Base-by-base conservation (phyloP, 2,888 invertebrate genomes). In the Ceraclea dissimilis region DNA sequence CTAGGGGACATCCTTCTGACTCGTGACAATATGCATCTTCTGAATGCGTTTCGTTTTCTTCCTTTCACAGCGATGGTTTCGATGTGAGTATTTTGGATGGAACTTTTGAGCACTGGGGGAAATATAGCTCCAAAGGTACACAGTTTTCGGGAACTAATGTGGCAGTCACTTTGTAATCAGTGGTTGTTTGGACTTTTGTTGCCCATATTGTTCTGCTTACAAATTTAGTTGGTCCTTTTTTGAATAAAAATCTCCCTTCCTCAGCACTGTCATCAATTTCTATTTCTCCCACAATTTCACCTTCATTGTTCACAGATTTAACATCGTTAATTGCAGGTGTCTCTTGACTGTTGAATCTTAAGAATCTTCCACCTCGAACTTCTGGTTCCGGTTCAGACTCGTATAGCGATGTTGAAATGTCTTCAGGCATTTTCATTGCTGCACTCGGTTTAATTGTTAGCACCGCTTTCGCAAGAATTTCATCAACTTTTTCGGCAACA, bases 121-220 rank as follows among this genome's bases (percentile, higher is more conserved):
- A 53, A 20, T 57, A 33, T 2, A 44, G 18, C 16, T 49, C 54
- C 8, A 49, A 16, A 1, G 61, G 57, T 6, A 61, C 51, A 26
- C 59, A 61, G 18, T 61, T 61, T 5, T 54, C 8, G 1, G 57
- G 49, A 8, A 59, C 21, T 8, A 61, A 33, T 8, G 61, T 61
- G 2, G 61, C 61, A 8, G 61, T 61, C 1, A 61, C 59, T 31
- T 43, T 50, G 26, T 52, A 50, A 51, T 61, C 57, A 19, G 51
- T 55, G 1, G 57, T 57, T 22, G 52, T 55, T 46, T 61, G 57
- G n/a, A 59, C 57, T 46, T 46, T 59, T 5, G 61, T 61, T 1
- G 57, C 57, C 51, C 51, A 57, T 10, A 59, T 5, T 16, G 61
- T 61, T 21, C 47, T 54, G 2, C 57, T 59, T 1, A 59, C 55